These are phyloP conservation scores for Eolophus roseicapilla DNA, from an alignment of 2,113 vertebrate species.

Conservation along the genomic window DNA sequence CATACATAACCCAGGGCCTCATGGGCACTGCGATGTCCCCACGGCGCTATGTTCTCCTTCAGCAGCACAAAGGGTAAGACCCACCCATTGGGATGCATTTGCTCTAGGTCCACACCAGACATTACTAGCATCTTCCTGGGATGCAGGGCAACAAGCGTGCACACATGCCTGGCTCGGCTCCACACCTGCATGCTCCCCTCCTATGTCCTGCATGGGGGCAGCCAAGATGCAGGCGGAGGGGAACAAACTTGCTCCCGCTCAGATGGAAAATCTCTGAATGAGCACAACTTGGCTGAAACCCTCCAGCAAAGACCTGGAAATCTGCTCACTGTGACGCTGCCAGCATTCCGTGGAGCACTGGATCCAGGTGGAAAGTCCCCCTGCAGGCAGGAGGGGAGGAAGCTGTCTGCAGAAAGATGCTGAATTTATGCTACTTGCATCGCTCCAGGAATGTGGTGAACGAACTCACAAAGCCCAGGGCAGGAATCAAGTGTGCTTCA, in stretches of 20 bases:
- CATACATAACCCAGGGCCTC: not conserved
- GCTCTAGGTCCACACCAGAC: accelerated
- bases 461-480: not conserved
- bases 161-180: accelerated
- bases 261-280: not conserved
- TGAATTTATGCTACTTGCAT: not conserved
- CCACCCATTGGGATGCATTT: not conserved
- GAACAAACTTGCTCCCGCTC: not conserved
- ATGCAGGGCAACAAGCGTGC: accelerated
- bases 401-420: not conserved
- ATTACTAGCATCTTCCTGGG: accelerated
- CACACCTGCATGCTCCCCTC: accelerated
- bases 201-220: not conserved
- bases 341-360: not conserved
- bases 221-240: not conserved
- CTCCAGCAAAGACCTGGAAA: not conserved
- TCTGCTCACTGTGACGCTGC: not conserved
- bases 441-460: not conserved
- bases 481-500: not conserved
- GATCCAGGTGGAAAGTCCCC: not conserved
- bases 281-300: not conserved
- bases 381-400: not conserved
- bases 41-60: accelerated
- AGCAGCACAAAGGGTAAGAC: not conserved
- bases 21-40: accelerated